These are phyloP conservation scores for Ageneiosus marmoratus DNA, from an alignment of 2,113 vertebrate genomes.

Conservation along the genomic window DNA sequence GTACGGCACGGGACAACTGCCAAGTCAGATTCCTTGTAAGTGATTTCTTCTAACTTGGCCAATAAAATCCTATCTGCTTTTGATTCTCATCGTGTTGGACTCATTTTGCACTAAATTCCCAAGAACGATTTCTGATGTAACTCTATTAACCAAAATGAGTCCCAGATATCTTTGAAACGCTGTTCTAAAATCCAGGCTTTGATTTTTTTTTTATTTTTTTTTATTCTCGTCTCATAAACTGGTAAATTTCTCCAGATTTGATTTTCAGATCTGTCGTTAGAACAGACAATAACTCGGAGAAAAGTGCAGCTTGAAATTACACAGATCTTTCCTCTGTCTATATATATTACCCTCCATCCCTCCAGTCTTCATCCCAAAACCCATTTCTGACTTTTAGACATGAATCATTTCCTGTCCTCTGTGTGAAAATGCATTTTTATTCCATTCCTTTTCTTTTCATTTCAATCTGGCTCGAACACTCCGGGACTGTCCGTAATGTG, in stretches of 20 bases:
- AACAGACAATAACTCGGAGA: slow-evolving; percentile 35
- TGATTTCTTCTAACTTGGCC: background rate
- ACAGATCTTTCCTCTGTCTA: slow-evolving; percentile 52
- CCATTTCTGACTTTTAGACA: slow-evolving; percentile 10
- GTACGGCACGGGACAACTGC: background rate
- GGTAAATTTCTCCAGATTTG: slow-evolving; percentile 6
- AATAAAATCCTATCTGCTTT: background rate
- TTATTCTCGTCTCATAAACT: background rate
- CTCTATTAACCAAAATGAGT: background rate
- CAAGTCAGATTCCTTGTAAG: background rate
- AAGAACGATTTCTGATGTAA: background rate
- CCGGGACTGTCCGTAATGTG: slow-evolving; percentile 58
- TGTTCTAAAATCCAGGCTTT: background rate
- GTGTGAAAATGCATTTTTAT: slow-evolving; percentile 38
- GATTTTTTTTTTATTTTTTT: background rate
- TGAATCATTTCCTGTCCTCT: slow-evolving; percentile 18
- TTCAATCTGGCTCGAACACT: background rate
- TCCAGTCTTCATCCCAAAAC: slow-evolving; percentile 47
- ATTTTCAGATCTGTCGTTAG: background rate
- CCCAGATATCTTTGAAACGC: background rate
- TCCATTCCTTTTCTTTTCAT: slow-evolving; percentile 28
- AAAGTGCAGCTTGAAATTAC: slow-evolving; percentile 59
- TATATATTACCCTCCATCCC: slow-evolving; percentile 44
- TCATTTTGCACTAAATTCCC: background rate
- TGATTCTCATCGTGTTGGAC: background rate